phyloP scores from a whole-genome alignment of 2,888 invertebrate species.

The Apeira syringaria region DNA sequence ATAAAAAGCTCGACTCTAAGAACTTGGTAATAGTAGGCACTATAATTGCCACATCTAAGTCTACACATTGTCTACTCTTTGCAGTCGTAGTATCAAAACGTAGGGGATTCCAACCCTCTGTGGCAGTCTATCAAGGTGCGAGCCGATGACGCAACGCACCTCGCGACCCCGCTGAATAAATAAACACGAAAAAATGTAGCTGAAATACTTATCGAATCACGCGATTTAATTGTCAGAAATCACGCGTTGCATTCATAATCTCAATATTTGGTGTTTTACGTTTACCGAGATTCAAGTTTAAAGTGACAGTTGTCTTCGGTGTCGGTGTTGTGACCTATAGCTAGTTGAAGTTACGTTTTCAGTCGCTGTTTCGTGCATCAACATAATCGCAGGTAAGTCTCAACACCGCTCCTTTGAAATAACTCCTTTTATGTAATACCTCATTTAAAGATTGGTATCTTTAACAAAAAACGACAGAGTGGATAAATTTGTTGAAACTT shows the following conservation, averaged over 20 bases:
- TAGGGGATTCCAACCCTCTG: conserved; percentile 65
- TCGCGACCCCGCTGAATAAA: conserved; percentile 35
- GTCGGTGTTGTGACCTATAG: conserved; percentile 42
- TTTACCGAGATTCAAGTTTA: conserved; percentile 10
- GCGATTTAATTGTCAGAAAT: conserved; percentile 15
- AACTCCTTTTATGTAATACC: neutral
- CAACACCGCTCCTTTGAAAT: neutral
- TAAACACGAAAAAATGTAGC: conserved; percentile 69
- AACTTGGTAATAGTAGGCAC: too few relatives aligned
- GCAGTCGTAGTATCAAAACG: conserved; percentile 64
- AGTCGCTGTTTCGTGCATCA: conserved; percentile 3
- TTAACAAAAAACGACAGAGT: too few relatives aligned
- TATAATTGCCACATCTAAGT: neutral
- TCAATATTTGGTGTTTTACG: conserved; percentile 19
- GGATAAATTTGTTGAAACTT: too few relatives aligned
- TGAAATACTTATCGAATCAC: conserved; percentile 33
- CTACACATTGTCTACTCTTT: conserved; percentile 44
- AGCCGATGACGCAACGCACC: conserved; percentile 40
- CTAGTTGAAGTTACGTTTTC: conserved; percentile 3
- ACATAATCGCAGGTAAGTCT: conserved; percentile 10
- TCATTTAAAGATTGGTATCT: too few relatives aligned
- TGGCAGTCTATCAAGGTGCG: conserved; percentile 57
- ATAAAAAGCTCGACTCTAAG: too few relatives aligned
- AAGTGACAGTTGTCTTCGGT: conserved; percentile 33
- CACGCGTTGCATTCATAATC: conserved; percentile 21